Evolutionary conservation across 1,140 invertebrate species (phyloP), one percentile per base, ranked within the genome.

Genomic region (Eubasilissa regina): DNA sequence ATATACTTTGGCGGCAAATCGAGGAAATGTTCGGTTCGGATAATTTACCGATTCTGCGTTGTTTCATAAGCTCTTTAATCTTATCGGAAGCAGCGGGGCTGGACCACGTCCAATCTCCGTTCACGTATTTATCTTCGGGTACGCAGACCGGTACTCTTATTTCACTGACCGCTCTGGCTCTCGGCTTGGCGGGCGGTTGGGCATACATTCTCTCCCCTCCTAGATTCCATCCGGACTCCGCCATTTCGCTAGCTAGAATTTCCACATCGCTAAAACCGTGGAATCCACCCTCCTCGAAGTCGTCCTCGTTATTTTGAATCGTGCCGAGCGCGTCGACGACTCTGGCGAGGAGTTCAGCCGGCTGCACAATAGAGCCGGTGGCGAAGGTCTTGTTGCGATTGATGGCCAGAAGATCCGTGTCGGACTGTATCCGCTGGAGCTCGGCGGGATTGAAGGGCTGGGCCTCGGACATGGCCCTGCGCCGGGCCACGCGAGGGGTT

Each of bases 331-430:
- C 93, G 81, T 93, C 94, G 0, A 95, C 94, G 21, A 95, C 90
- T 85, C 93, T 91, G 0, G 94, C 92, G 55, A 95, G 84, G 13
- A 96, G 85, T 82, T 94, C 93, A 0, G 92, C 93, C 0, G 94
- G 94, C 83, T 94, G 92, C 0, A 94, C 89, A 77, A 93, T 91
- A 13, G 91, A 90, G 81, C 87, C 89, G 62, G 87, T 90, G 73
- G 90, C 91, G 84, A 95, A 96, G 0, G 95, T 95, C 76, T 92
- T 93, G 74, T 92, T 92, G 83, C 93, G 93, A 83, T 96, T 94
- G 76, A 95, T 95, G 25, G 92, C 90, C 82, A 93, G 90, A 13
- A 95, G 86, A 85, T 95, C 94, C 0, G 93, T 94, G 84, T 95
- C 94, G 4, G 94, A 95, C 73, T 93, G 91, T 35, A 93, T 92